Percentiles rank a stretch among this genome's conserved stretches.
These are phyloP conservation scores for Gopherus evgoodei DNA, from an alignment of 2,113 vertebrate genomes.

Conservation along the genomic window DNA sequence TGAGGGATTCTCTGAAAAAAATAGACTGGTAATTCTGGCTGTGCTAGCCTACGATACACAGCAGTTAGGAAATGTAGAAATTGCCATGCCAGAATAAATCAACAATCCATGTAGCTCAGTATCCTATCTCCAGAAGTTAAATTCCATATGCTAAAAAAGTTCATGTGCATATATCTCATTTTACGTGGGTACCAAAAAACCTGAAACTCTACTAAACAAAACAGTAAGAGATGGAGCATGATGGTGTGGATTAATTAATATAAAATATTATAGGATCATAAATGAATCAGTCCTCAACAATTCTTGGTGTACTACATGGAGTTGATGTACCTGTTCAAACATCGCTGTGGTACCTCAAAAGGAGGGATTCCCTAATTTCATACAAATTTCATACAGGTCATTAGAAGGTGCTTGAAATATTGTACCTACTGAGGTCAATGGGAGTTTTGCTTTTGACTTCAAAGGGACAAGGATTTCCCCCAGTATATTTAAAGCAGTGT, in stretches of 20 bases:
- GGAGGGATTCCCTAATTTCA: constrained; percentile 40
- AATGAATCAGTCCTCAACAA: not conserved
- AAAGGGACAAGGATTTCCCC: not conserved
- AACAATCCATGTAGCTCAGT: not conserved
- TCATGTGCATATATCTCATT: not conserved
- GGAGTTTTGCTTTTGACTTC: constrained; percentile 48
- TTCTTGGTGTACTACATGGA: not conserved
- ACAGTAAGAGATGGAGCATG: not conserved
- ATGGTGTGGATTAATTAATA: not conserved
- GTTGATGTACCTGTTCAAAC: not conserved
- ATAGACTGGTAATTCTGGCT: fast-evolving
- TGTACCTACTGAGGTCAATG: not conserved
- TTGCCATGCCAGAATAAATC: not conserved
- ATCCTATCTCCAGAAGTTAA: not conserved
- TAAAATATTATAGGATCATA: not conserved
- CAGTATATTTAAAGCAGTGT: not conserved
- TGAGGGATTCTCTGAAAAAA: not conserved
- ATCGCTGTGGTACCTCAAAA: not conserved
- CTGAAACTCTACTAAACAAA: not conserved
- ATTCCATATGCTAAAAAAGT: not conserved
- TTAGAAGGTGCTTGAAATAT: constrained; percentile 55
- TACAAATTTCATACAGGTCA: constrained; percentile 43
- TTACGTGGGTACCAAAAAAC: not conserved
- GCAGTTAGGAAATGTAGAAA: not conserved
- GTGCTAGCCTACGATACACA: not conserved